Evolutionary conservation across 2,888 invertebrate genomes (phyloP).

Genomic region (Hypolimnas misippus): DNA sequence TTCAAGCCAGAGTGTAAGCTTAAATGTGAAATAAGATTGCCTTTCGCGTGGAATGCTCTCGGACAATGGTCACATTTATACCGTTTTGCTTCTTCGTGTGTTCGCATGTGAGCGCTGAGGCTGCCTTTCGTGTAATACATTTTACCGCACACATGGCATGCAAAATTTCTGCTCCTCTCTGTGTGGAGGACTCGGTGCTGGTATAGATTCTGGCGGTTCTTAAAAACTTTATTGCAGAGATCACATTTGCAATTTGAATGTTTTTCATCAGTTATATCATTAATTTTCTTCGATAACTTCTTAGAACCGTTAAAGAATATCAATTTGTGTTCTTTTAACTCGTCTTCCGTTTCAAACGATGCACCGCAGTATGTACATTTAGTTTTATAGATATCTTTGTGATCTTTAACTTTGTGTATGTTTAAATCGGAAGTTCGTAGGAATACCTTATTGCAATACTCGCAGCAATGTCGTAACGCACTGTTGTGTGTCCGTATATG

Average conservation of each 20-base stretch:
- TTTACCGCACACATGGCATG: constrained; percentile 76
- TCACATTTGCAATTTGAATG: constrained; percentile 63
- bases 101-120: constrained; percentile 70
- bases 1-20: constrained; percentile 71
- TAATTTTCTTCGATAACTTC: constrained; percentile 29
- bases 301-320: constrained; percentile 54
- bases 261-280: constrained; percentile 35
- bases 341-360: constrained; percentile 59
- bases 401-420: constrained; percentile 57
- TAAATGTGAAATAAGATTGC: constrained; percentile 71
- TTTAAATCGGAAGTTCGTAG: constrained; percentile 55
- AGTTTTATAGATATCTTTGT: constrained; percentile 49
- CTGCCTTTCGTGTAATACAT: constrained; percentile 80
- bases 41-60: constrained; percentile 70
- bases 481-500: constrained; percentile 70
- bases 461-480: constrained; percentile 66
- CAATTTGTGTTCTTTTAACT: constrained; percentile 65
- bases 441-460: constrained; percentile 67
- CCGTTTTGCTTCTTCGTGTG: constrained; percentile 70
- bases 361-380: constrained; percentile 68
- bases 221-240: constrained; percentile 69
- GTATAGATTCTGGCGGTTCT: constrained; percentile 66
- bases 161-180: constrained; percentile 70
- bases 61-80: constrained; percentile 76
- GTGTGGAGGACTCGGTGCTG: constrained; percentile 75